Evolutionary conservation across 2,797 vertebrate species (phyloP).

Genomic region (Acropternis orthonyx): DNA sequence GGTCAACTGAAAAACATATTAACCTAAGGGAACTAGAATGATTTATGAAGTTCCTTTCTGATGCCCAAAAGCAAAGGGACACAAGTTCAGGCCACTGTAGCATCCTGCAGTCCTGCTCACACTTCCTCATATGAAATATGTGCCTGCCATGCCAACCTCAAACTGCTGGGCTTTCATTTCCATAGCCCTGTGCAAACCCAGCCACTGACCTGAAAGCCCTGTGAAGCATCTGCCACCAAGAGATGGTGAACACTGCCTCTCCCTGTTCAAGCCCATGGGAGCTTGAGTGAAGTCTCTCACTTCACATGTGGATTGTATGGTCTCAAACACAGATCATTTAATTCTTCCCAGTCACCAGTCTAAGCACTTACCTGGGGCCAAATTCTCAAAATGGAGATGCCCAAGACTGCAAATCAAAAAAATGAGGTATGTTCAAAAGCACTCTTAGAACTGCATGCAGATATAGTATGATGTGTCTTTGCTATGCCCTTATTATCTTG

Average conservation of each 20-base stretch:
- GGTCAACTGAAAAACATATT: constrained; percentile 35
- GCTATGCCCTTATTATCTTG: constrained; percentile 63
- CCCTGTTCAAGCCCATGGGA: background rate
- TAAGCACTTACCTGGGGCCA: background rate
- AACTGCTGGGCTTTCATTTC: background rate
- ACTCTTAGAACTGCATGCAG: background rate
- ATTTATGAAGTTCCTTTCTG: background rate
- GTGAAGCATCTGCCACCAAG: background rate
- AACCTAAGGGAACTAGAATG: background rate
- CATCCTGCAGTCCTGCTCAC: background rate
- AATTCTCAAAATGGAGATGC: background rate
- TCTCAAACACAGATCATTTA: background rate
- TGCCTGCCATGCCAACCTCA: background rate
- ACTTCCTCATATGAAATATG: background rate
- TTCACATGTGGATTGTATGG: rapidly evolving
- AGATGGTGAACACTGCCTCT: background rate
- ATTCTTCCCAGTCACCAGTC: background rate
- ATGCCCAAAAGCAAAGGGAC: background rate
- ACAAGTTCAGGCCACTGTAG: background rate
- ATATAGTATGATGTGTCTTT: constrained; percentile 53
- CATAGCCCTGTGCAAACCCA: background rate
- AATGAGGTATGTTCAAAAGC: background rate
- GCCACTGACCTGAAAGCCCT: background rate
- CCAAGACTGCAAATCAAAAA: constrained; percentile 17
- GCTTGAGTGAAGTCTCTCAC: background rate